These are phyloP conservation scores for Daphoenositta chrysoptera DNA, from an alignment of 2,113 vertebrate genomes.

Conservation along the genomic window DNA sequence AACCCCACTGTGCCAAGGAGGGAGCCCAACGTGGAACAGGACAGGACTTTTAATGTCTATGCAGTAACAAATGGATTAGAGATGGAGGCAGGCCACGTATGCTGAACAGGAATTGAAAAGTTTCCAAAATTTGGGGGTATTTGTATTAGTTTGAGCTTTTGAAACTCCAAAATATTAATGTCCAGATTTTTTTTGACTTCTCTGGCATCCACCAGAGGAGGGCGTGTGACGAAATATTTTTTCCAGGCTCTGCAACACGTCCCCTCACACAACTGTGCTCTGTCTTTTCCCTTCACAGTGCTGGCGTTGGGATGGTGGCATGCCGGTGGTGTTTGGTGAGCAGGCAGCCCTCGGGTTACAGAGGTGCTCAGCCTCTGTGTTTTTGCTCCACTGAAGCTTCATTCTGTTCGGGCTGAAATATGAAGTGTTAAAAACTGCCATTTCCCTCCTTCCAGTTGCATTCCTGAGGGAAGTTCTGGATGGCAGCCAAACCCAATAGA, in stretches of 20 bases:
- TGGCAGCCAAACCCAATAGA: background rate
- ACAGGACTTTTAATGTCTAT: background rate
- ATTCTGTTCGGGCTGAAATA: background rate
- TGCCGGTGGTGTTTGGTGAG: accelerated
- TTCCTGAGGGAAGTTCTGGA: slow-evolving; percentile 42
- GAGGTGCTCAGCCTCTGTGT: background rate
- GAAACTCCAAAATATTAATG: background rate
- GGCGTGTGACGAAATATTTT: background rate
- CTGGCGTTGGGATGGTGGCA: accelerated
- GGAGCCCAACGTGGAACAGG: background rate
- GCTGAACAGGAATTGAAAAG: background rate
- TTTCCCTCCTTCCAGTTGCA: background rate
- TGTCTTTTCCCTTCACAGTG: background rate
- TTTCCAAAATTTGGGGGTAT: background rate
- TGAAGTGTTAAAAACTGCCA: slow-evolving; percentile 9
- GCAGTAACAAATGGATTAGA: background rate
- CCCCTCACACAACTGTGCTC: background rate
- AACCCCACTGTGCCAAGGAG: background rate
- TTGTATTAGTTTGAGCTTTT: background rate
- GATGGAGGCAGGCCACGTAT: background rate
- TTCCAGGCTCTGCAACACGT: background rate
- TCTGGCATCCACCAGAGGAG: background rate
- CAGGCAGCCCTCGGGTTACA: background rate
- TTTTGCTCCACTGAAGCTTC: background rate
- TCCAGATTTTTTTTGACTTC: background rate